Evolutionary conservation across 92 coral and sea anemone genomes (phyloP), one percentile per base, ranked within the genome.

Genomic region (Hydrozoanthus gracilis): DNA sequence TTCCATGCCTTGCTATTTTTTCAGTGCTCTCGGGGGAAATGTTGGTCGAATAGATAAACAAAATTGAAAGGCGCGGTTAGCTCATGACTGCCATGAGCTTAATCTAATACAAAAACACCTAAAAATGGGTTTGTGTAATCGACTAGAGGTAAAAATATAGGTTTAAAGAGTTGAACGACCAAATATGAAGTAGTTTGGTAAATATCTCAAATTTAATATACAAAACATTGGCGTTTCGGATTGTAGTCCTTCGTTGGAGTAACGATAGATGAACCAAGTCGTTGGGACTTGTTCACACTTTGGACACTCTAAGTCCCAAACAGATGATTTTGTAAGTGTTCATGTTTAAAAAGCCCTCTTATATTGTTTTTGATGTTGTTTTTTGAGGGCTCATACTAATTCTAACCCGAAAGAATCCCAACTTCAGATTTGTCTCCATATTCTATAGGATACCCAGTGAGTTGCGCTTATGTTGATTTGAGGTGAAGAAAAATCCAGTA

Each of bases 241-340:
- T 27, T 27, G 39, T 58, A 58, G 65, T 58, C 65, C 65, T 58
- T 58, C 65, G 65, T 58, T 11, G 65, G 65, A 58, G 65, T 58
- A 58, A 58, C 65, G 65, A 58, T 58, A 58, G 65, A 58, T 16
- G n/a, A 58, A 58, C 65, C 65, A 58, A 58, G n/a, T 7, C 3
- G n/a, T 58, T 58, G 65, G 15, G 17, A 58, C 65, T 58, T 58
- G 15, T 11, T 58, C 65, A 16, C 65, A 58, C 12, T 58, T 58
- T 58, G 65, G 65, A 58, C 65, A 58, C 65, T 58, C 65, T 14
- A 58, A 58, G 65, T 58, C n/a, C 65, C 65, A 58, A 58, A 58
- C n/a, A 58, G 65, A 58, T 58, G n/a, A 58, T 11, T 16, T 27
- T 27, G 39, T 58, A 58, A 58, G 65, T 14, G 12, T 58, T 58